A percentile compares a stretch with the other conserved stretches of the same genome.
phyloP scores from a whole-genome alignment of 2,113 vertebrate species.

The Hassar affinis region DNA sequence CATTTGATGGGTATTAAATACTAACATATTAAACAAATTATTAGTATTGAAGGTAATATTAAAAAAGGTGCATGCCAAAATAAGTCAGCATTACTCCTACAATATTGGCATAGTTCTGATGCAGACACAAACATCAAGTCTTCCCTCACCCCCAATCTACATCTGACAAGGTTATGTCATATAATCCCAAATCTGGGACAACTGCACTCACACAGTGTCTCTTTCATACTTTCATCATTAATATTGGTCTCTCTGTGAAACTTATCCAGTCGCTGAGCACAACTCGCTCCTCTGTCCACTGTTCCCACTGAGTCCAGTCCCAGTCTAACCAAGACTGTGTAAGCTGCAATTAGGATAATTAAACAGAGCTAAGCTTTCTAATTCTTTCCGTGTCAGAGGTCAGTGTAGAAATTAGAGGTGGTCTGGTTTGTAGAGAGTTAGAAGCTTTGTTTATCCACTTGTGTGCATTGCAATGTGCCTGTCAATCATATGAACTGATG shows the following conservation, averaged over 20 bases:
- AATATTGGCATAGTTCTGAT: neutral
- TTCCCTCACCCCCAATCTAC: neutral
- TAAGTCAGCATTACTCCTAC: neutral
- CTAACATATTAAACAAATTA: neutral
- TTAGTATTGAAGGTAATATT: neutral
- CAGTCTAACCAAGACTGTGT: conserved; percentile 50
- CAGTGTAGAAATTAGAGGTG: conserved; percentile 51
- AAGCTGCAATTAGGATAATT: conserved; percentile 76
- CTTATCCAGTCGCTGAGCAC: conserved; percentile 55
- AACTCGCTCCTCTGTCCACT: conserved; percentile 60
- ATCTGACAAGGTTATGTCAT: neutral
- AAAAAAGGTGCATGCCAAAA: neutral
- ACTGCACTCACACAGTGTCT: neutral
- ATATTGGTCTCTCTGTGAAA: conserved; percentile 55
- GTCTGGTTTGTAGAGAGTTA: conserved; percentile 8
- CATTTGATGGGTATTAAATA: neutral
- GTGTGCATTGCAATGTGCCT: neutral
- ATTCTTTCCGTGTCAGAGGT: conserved; percentile 62
- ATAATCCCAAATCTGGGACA: conserved; percentile 2
- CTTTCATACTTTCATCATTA: conserved; percentile 56
- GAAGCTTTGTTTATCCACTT: neutral
- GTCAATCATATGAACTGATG: neutral
- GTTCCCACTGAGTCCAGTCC: conserved; percentile 19
- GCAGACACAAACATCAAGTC: neutral
- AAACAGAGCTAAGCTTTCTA: conserved; percentile 70